Evolutionary conservation across 2,888 invertebrate species (phyloP), one percentile per base, ranked within the genome.

Genomic region (Tanytarsus gracilentus): DNA sequence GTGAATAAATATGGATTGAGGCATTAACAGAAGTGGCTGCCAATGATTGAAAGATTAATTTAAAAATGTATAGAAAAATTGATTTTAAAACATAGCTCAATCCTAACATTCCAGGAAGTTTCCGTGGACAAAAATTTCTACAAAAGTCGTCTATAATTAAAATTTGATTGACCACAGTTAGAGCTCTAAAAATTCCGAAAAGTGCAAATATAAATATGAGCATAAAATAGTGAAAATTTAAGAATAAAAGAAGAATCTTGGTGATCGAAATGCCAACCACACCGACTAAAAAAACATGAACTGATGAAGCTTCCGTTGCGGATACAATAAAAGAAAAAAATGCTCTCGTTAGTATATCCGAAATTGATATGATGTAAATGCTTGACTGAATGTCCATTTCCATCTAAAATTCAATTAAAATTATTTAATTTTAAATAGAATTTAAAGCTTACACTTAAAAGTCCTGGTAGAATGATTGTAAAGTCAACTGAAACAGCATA

Each of bases 131-230:
- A 11, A 25, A 18, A 9, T 16, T 11, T 27, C 30, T 40, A 18
- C 48, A 48, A 29, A 40, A 58, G 21, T 58, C 58, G 7, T 18
- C 18, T 3, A 58, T 27, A 1, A 58, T 23, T 18, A 58, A 27
- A n/a, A 58, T 30, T 21, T 58, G 58, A 29, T 48, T 58, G 3
- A 58, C 48, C 2, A 58, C 58, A n/a, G 58, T 58, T 4, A 58
- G 1, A n/a, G 44, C 58, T 23, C 48, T 14, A n/a, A 58, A 58
- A 11, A 18, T 27, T 48, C 58, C 58, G 2, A 58, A 30, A 1
- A 14, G 5, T 29, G 39, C 14, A 18, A 44, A 58, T 8, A 48
- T n/a, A 16, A 18, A 26, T 7, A 56, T 14, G 1, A 56, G 3
- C 3, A 26, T 5, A 3, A 26, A n/a, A 14, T 18, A 56, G 2